Conservation (phyloP, 2,797 vertebrate genomes). For the Mus spretus region DNA sequence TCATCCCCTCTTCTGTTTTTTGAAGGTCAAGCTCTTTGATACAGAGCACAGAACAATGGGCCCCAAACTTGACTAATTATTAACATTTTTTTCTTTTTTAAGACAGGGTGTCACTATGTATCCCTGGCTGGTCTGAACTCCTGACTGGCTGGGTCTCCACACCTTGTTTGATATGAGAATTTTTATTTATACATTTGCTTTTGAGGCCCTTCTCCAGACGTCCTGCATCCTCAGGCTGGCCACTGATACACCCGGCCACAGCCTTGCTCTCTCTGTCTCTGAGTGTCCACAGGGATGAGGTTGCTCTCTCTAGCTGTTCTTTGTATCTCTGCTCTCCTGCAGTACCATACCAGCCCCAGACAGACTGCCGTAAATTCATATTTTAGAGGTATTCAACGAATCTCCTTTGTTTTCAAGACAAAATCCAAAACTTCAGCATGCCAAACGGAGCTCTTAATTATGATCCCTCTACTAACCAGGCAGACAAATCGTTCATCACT, state of each 20-base stretch:
- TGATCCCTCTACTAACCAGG: not conserved
- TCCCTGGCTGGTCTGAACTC: not conserved
- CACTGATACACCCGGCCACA: not conserved
- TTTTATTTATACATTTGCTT: not conserved
- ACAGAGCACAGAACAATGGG: not conserved
- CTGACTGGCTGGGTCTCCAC: too few species aligned
- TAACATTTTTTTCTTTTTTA: not conserved
- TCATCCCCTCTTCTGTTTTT: not conserved
- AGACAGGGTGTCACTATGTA: not conserved
- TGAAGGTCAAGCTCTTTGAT: not conserved
- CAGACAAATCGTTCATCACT: not conserved
- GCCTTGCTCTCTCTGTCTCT: not conserved
- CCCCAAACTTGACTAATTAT: not conserved
- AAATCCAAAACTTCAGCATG: conserved; percentile 42
- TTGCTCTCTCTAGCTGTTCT: not conserved
- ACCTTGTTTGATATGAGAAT: not conserved
- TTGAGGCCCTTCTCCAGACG: not conserved
- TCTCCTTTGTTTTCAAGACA: conserved; percentile 47
- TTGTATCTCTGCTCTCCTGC: not conserved
- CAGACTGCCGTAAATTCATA: not conserved
- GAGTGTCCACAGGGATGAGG: not conserved
- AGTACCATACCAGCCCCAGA: not conserved
- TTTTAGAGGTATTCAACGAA: conserved; percentile 45
- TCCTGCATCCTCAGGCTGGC: not conserved
- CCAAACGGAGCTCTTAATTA: conserved; percentile 27